Evolutionary conservation across 2,797 vertebrate genomes (phyloP), one percentile per base, ranked within the genome.

Genomic region (Tragopan temminckii): DNA sequence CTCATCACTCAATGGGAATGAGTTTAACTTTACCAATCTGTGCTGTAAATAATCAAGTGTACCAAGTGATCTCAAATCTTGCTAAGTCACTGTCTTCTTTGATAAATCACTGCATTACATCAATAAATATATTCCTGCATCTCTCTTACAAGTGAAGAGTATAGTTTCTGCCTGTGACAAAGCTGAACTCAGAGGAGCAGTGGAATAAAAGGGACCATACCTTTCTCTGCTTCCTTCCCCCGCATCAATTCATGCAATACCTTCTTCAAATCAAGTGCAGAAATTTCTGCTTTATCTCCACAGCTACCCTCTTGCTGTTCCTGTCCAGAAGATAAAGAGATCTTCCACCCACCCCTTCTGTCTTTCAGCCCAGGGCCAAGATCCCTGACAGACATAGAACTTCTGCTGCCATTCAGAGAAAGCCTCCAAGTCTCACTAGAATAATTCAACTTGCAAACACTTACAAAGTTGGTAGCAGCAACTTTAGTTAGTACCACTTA

Each of bases 401-500:
- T 58, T 43, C 46, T 46, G 33, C 7, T 45, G 38, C 16, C n/a
- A 70, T 3, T 5, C 1, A n/a, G 24, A 86, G 63, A 93, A 64
- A 80, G 24, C 13, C 0, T 0, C 25, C 66, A 93, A 45, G 42
- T 71, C 4, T 1, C 59, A 42, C 3, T 0, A 0, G n/a, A 79
- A 67, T 17, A 92, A 66, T 70, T 88, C 15, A 77, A 14, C 31
- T 80, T 45, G 40, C 16, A 79, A 78, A 68, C 35, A 45, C 27
- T 52, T 52, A 35, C 33, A 50, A 84, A 76, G 45, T 11, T 7
- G 1, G 35, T 31, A 79, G 76, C 70, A 48, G 36, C 27, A 69
- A 17, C 67, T 33, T 40, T 71, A 67, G 50, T 50, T 2, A 3
- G 57, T 69, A 31, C 33, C 72, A 71, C 45, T 82, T 83, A 42